phyloP scores from a whole-genome alignment of 2,113 vertebrate species.

The Corydoras maculifer region DNA sequence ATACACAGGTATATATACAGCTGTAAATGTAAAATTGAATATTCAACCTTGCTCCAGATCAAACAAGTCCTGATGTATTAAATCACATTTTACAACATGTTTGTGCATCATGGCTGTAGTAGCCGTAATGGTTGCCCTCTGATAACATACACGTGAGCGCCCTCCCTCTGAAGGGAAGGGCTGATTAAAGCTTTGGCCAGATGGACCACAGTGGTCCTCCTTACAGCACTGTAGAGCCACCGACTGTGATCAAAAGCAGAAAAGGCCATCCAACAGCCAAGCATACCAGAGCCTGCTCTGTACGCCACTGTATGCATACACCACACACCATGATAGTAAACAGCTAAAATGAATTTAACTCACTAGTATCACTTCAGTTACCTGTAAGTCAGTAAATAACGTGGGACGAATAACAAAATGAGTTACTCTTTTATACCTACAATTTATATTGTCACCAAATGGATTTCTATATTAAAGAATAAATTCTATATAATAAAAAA shows the following conservation, averaged over 20 bases:
- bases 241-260: conserved; percentile 66
- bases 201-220: conserved; percentile 68
- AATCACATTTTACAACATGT: no score
- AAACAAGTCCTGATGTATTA: no score
- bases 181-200: conserved; percentile 66
- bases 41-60: no score
- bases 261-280: conserved; percentile 51
- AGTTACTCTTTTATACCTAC: no score
- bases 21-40: no score
- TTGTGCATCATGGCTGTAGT: background rate
- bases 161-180: conserved; percentile 38
- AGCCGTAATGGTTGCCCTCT: conserved; percentile 12
- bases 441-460: no score
- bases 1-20: no score
- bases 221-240: conserved; percentile 57
- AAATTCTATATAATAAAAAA: no score
- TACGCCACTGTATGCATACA: conserved; percentile 9
- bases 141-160: conserved; percentile 16
- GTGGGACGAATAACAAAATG: background rate
- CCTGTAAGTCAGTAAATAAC: background rate
- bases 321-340: conserved; percentile 30
- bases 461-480: no score
- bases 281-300: conserved; percentile 27
- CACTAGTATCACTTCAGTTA: background rate
- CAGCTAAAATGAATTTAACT: background rate